phyloP scores from a whole-genome alignment of 2,888 invertebrate genomes.

The Anarsia innoxiella region DNA sequence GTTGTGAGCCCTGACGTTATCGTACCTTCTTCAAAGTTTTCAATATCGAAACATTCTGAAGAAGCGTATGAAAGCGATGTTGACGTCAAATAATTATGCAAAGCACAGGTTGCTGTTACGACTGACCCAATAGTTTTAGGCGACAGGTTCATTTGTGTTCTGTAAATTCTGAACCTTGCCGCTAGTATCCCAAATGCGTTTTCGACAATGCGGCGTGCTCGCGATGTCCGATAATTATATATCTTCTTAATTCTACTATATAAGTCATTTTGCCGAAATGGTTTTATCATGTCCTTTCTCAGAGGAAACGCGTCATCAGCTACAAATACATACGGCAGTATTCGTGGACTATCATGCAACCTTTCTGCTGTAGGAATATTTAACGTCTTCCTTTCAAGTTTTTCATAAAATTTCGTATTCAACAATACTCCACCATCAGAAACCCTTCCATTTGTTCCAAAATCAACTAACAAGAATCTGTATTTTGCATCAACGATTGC shows the following conservation, averaged over 20 bases:
- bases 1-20: conserved; percentile 9
- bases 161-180: conserved; percentile 17
- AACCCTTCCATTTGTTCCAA: conserved; percentile 20
- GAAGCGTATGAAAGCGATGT: conserved; percentile 7
- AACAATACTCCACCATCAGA: conserved; percentile 19
- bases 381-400: conserved; percentile 11
- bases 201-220: conserved; percentile 20
- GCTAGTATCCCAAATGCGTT: conserved; percentile 23
- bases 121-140: conserved; percentile 11
- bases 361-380: conserved; percentile 12
- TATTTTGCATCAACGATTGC: conserved; percentile 22
- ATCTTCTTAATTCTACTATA: conserved; percentile 14
- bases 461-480: conserved; percentile 16
- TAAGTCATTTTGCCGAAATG: conserved; percentile 22
- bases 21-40: conserved; percentile 8
- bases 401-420: conserved; percentile 16
- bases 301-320: conserved; percentile 20
- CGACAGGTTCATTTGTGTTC: conserved; percentile 7
- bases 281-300: conserved; percentile 23
- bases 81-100: conserved; percentile 13
- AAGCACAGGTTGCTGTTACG: conserved; percentile 12
- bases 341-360: conserved; percentile 12
- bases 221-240: conserved; percentile 20
- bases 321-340: conserved; percentile 18
- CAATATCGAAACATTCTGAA: conserved; percentile 11